Percentiles rank a stretch among this genome's conserved stretches.
phyloP scores from a whole-genome alignment of 1,140 invertebrate genomes.

The Pinna nobilis region DNA sequence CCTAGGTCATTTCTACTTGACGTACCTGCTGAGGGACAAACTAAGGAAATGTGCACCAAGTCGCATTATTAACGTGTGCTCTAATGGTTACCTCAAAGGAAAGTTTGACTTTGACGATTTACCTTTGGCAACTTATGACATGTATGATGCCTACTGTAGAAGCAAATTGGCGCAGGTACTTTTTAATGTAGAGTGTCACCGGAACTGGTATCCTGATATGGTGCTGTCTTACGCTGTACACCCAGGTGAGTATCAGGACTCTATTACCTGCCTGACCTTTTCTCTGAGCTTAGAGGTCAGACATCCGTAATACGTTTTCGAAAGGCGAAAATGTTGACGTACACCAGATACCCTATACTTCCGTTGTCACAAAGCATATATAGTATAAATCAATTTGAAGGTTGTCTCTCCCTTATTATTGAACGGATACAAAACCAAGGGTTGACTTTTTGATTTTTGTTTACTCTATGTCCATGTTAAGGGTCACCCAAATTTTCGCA shows the following conservation, averaged over 20 bases:
- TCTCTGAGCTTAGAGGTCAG: background rate
- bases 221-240: conserved; percentile 63
- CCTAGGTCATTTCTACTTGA: conserved; percentile 72
- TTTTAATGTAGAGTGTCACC: conserved; percentile 61
- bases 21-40: conserved; percentile 60
- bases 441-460: too few species aligned
- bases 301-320: background rate
- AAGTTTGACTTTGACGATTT: conserved; percentile 65
- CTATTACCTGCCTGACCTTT: too few species aligned
- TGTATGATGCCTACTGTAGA: conserved; percentile 62
- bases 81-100: conserved; percentile 57
- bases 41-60: conserved; percentile 59
- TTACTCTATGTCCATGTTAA: too few species aligned
- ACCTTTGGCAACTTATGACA: conserved; percentile 54
- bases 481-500: too few species aligned
- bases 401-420: too few species aligned
- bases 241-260: too few species aligned
- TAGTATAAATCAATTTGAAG: too few species aligned
- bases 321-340: background rate
- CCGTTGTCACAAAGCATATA: too few species aligned
- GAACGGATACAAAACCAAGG: too few species aligned
- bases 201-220: conserved; percentile 52
- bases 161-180: conserved; percentile 62
- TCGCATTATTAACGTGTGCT: conserved; percentile 64
- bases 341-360: too few species aligned